Evolutionary conservation across 92 coral and sea anemone genomes (phyloP), one percentile per base, ranked within the genome.

Genomic region (Epizoanthus stellaris): DNA sequence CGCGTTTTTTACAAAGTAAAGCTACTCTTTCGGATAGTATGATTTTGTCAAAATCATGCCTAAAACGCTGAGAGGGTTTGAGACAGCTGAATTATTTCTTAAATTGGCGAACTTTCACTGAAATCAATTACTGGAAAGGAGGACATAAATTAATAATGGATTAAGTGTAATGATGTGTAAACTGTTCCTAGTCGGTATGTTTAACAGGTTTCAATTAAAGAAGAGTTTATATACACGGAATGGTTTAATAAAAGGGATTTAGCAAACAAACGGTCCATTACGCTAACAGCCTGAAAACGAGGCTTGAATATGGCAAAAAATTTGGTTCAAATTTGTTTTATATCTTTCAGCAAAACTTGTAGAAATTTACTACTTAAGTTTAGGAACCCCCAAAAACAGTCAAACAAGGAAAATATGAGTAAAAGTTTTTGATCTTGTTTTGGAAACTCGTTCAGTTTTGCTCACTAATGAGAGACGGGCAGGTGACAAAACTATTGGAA

Each of bases 101-200:
- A 75, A 81, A 89, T 86, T 92, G 89, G 90, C 86, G 60, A 87
- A 86, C 92, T 90, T 81, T 88, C 92, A 89, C 80, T 79, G 91
- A 89, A 94, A 94, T 92, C 98, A 94, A 94, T 93, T 94, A 94
- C 72, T 54, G 93, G 64, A 82, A 83, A 86, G 93, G 62, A 66
- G 87, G 94, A 88, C 85, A 90, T 94, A 80, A 87, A 94, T 94
- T 90, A 94, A 92, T 93, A 82, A 90, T 90, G 94, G 87, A 90
- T 90, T 93, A 94, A 94, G 88, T 90, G 82, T 94, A 94, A 94
- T 94, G 98, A 94, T 92, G 85, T 94, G 98, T 94, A 94, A 94
- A 94, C 98, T 89, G 92, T 90, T 84, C 94, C 85, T 69, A 93
- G 93, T 87, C 98, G 90, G 98, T 91, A 94, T 94, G 95, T 94